These are phyloP conservation scores for Stenodera caucasica DNA, from an alignment of 2,888 invertebrate genomes.

Conservation along the genomic window DNA sequence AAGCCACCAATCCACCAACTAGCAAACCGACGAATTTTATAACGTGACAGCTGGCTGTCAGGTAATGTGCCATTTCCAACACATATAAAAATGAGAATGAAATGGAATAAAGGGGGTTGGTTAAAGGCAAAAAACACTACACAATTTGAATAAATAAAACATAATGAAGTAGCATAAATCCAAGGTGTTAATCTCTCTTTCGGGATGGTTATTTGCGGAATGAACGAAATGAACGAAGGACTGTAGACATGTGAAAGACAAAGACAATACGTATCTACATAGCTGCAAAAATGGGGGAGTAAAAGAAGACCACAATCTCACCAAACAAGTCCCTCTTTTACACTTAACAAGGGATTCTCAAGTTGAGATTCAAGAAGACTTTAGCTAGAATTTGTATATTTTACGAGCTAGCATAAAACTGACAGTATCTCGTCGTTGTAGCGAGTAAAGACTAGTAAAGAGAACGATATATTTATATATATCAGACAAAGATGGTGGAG, in stretches of 20 bases:
- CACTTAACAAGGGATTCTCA: slow-evolving; percentile 20
- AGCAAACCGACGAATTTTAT: slow-evolving; percentile 18
- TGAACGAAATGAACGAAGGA: background rate
- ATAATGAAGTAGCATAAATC: slow-evolving; percentile 19
- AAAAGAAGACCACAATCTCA: background rate
- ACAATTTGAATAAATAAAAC: slow-evolving; percentile 24
- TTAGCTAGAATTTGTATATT: slow-evolving; percentile 26
- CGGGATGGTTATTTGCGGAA: background rate
- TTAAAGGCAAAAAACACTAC: slow-evolving; percentile 18
- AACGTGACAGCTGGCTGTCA: slow-evolving; percentile 27
- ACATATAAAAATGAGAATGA: slow-evolving; percentile 19
- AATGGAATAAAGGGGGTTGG: background rate
- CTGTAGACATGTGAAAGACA: background rate
- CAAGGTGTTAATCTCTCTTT: slow-evolving; percentile 5
- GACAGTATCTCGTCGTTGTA: slow-evolving; percentile 9
- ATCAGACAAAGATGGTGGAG: slow-evolving; percentile 14
- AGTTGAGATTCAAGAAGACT: slow-evolving; percentile 21
- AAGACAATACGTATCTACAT: background rate
- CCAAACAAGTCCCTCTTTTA: slow-evolving; percentile 4
- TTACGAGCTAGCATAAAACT: slow-evolving; percentile 30
- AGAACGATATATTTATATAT: slow-evolving; percentile 20
- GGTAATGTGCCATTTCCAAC: slow-evolving; percentile 17
- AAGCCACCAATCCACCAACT: slow-evolving; percentile 9
- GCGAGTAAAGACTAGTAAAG: background rate
- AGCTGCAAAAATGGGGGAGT: background rate